Evolutionary conservation across 2,888 invertebrate genomes (phyloP).

Genomic region (Nasonia oneida): DNA sequence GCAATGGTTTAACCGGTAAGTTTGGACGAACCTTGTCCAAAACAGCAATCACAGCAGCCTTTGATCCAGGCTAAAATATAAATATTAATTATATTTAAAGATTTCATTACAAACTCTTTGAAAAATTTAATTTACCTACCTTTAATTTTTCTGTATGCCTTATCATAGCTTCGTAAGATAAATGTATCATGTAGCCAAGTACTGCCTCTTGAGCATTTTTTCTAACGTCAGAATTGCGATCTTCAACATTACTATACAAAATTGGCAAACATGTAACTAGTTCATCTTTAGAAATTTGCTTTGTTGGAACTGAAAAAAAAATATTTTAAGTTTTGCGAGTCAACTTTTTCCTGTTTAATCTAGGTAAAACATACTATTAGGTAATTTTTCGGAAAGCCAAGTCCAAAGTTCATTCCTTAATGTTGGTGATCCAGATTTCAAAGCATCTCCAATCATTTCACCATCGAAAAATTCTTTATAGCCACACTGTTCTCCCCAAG

Average conservation of each 20-base stretch:
- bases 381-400: conserved; percentile 92
- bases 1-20: conserved; percentile 90
- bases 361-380: conserved; percentile 81
- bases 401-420: conserved; percentile 90
- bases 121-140: conserved; percentile 77
- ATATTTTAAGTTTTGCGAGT: background rate
- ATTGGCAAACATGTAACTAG: conserved; percentile 87
- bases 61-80: conserved; percentile 84
- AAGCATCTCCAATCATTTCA: conserved; percentile 93
- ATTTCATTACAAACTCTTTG: background rate
- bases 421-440: conserved; percentile 91
- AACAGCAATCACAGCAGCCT: conserved; percentile 87
- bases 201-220: conserved; percentile 94
- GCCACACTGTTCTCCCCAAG: conserved; percentile 91
- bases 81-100: conserved; percentile 7
- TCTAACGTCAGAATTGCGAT: conserved; percentile 94
- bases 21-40: conserved; percentile 92
- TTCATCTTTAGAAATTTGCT: conserved; percentile 91
- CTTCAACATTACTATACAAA: conserved; percentile 91
- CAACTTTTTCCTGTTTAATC: background rate
- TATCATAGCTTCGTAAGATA: conserved; percentile 90
- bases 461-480: conserved; percentile 91
- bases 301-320: conserved; percentile 82
- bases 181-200: conserved; percentile 94
- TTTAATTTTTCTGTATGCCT: conserved; percentile 89